Evolutionary conservation across 1,140 invertebrate species (phyloP).

Genomic region (Trachymyrmex septentrionalis): DNA sequence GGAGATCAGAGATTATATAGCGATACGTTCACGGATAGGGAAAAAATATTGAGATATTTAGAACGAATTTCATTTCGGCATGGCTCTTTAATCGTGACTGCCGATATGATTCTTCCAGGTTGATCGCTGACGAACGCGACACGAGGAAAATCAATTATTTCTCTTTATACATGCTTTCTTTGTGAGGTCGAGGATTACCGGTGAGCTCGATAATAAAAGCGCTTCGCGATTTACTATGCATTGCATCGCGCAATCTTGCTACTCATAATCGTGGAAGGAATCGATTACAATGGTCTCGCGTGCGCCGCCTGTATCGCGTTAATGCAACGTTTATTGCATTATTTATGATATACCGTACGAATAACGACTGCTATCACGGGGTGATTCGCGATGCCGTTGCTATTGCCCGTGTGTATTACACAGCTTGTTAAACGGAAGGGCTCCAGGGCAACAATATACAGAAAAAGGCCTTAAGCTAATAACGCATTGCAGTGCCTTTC

Average conservation of each 20-base stretch:
- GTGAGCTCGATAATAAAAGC: slow-evolving; percentile 23
- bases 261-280: slow-evolving; percentile 22
- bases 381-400: slow-evolving; percentile 22
- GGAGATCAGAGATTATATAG: slow-evolving; percentile 19
- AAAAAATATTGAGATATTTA: slow-evolving; percentile 26
- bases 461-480: slow-evolving; percentile 12
- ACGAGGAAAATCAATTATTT: slow-evolving; percentile 34
- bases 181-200: slow-evolving; percentile 5
- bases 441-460: slow-evolving; percentile 1
- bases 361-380: slow-evolving; percentile 29
- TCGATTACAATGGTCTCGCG: slow-evolving; percentile 46
- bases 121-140: slow-evolving; percentile 7
- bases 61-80: slow-evolving; percentile 4
- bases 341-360: slow-evolving; percentile 39
- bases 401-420: background rate
- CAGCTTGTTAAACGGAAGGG: slow-evolving; percentile 21
- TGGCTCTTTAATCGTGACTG: background rate
- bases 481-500: background rate
- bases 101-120: background rate
- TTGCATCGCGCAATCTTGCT: slow-evolving; percentile 13
- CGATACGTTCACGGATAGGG: background rate
- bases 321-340: slow-evolving; percentile 46
- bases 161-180: background rate
- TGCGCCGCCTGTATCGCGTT: slow-evolving; percentile 30
- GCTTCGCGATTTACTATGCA: slow-evolving; percentile 18